These are phyloP conservation scores for Melanargia galathea DNA, from an alignment of 2,888 invertebrate species.

Conservation along the genomic window DNA sequence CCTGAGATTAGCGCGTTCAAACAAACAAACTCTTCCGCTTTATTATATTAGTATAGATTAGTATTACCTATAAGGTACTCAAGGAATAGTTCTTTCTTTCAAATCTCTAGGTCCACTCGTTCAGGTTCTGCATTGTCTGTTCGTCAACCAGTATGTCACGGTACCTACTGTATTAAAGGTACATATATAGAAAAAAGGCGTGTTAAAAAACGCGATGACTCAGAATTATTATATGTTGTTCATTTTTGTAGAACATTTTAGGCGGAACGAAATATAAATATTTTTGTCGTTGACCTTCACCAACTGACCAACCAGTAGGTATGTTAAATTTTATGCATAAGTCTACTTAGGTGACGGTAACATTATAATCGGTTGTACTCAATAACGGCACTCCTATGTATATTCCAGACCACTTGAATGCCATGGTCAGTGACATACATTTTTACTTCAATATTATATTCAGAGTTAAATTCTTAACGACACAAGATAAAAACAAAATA, in stretches of 20 bases:
- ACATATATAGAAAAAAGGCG: no score
- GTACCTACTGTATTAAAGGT: no score
- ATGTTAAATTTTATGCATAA: conserved; percentile 42
- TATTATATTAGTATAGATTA: no score
- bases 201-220: background rate
- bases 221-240: background rate
- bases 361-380: conserved; percentile 48
- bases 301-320: conserved; percentile 50
- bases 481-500: background rate
- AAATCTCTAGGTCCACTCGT: no score
- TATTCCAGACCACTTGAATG: conserved; percentile 15
- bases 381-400: conserved; percentile 49
- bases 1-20: no score
- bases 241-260: background rate
- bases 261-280: conserved; percentile 13
- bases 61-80: no score
- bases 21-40: no score
- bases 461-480: background rate
- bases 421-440: background rate
- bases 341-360: conserved; percentile 49
- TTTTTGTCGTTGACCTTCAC: conserved; percentile 47
- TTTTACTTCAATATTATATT: background rate
- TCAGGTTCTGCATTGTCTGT: no score
- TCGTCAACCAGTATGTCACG: no score
- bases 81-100: no score